phyloP scores from a whole-genome alignment of 2,888 invertebrate genomes.

The Anticlea derivata region DNA sequence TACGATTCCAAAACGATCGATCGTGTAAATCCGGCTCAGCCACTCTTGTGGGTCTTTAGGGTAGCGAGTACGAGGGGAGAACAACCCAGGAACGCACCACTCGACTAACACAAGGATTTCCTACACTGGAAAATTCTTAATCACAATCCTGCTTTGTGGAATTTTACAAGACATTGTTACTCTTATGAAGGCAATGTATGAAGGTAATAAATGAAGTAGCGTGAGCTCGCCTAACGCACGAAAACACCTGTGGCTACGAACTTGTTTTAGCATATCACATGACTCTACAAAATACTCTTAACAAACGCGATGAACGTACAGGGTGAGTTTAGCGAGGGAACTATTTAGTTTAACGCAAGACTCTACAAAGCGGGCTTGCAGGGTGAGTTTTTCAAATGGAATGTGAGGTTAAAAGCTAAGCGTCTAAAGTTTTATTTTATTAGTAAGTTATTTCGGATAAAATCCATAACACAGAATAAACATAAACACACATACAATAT shows the following conservation, averaged over 20 bases:
- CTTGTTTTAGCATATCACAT: constrained; percentile 39
- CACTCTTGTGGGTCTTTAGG: constrained; percentile 57
- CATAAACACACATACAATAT: no score
- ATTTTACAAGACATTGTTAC: constrained; percentile 45
- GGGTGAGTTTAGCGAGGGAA: no score
- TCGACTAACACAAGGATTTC: constrained; percentile 64
- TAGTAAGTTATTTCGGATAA: no score
- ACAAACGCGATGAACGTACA: no score
- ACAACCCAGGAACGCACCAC: constrained; percentile 57
- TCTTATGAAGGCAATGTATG: constrained; percentile 25
- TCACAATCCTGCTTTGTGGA: constrained; percentile 45
- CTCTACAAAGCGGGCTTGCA: no score
- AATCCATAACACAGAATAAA: no score
- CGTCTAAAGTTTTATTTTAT: no score
- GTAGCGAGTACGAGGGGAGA: constrained; percentile 48
- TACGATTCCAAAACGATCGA: constrained; percentile 58
- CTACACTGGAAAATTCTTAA: constrained; percentile 58
- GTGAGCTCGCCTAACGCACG: constrained; percentile 10
- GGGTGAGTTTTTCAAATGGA: no score
- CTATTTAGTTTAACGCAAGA: no score
- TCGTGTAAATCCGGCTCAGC: constrained; percentile 68
- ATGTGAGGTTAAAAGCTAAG: no score
- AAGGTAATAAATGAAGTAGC: constrained; percentile 18
- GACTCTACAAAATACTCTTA: no score
- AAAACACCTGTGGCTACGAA: constrained; percentile 47